These are phyloP conservation scores for Panthera uncia DNA, from an alignment of 2,113 vertebrate genomes.

Conservation along the genomic window DNA sequence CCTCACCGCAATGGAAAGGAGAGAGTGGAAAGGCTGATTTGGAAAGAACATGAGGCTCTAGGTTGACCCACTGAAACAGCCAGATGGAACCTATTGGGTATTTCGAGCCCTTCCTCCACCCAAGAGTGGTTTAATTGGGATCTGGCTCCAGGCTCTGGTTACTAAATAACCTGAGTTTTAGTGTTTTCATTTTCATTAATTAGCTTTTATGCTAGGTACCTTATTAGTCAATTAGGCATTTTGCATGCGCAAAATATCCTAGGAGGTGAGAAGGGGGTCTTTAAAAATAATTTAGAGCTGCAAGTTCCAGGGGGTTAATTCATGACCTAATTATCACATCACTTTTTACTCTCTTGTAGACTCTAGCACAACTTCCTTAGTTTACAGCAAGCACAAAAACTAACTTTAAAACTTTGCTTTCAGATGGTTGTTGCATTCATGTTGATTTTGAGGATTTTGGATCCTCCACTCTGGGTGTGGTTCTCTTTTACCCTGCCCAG, in stretches of 20 bases:
- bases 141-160: slow-evolving; percentile 61
- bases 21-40: background rate
- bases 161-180: slow-evolving; percentile 73
- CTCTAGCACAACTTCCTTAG: background rate
- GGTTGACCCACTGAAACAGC: slow-evolving; percentile 46
- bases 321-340: slow-evolving; percentile 62
- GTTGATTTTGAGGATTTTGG: slow-evolving; percentile 1
- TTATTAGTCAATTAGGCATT: slow-evolving; percentile 68
- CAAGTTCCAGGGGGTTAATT: slow-evolving; percentile 56
- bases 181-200: slow-evolving; percentile 77
- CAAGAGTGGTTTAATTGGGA: slow-evolving; percentile 66
- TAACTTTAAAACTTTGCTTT: background rate
- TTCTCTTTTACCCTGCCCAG: background rate
- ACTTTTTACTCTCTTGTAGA: slow-evolving; percentile 35
- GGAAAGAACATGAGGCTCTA: background rate
- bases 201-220: slow-evolving; percentile 66
- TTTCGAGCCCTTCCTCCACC: slow-evolving; percentile 62
- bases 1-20: background rate
- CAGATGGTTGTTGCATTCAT: background rate
- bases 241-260: slow-evolving; percentile 62
- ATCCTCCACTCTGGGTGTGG: slow-evolving; percentile 24
- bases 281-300: slow-evolving; percentile 37
- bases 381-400: slow-evolving; percentile 28
- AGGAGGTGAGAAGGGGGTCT: slow-evolving; percentile 49
- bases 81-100: slow-evolving; percentile 68